phyloP scores from a whole-genome alignment of 2,888 invertebrate species.

The Andrena chrysosceles region DNA sequence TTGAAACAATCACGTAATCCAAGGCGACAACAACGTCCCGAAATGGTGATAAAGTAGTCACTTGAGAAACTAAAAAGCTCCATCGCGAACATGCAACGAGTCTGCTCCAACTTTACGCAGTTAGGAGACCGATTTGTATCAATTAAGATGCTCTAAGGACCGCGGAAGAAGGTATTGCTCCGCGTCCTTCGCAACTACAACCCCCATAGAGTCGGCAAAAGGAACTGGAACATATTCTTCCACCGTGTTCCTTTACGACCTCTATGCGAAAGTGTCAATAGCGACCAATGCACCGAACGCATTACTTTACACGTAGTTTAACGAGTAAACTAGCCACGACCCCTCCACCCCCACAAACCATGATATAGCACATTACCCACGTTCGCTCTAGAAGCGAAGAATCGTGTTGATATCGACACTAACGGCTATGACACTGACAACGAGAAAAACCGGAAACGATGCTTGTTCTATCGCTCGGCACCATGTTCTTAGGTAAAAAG shows the following conservation, averaged over 20 bases:
- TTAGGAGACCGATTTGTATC: constrained; percentile 31
- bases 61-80: not conserved
- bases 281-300: constrained; percentile 4
- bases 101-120: constrained; percentile 3
- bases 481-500: constrained; percentile 1
- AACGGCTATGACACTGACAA: constrained; percentile 23
- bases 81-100: not conserved
- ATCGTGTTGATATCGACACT: constrained; percentile 5
- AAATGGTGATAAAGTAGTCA: constrained; percentile 1
- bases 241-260: not conserved
- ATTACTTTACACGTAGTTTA: constrained; percentile 18
- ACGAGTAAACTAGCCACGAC: constrained; percentile 8
- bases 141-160: not conserved
- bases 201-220: not conserved
- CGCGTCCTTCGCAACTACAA: not conserved
- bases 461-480: not conserved
- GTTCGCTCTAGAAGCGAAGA: constrained; percentile 1
- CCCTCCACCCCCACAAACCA: not conserved
- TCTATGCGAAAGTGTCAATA: not conserved
- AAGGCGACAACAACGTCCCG: constrained; percentile 34
- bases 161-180: constrained; percentile 12
- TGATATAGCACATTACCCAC: not conserved
- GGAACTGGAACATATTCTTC: not conserved
- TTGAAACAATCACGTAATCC: not conserved
- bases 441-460: constrained; percentile 6